phyloP scores from a whole-genome alignment of 2,888 invertebrate species.

The Tenthredo notha region DNA sequence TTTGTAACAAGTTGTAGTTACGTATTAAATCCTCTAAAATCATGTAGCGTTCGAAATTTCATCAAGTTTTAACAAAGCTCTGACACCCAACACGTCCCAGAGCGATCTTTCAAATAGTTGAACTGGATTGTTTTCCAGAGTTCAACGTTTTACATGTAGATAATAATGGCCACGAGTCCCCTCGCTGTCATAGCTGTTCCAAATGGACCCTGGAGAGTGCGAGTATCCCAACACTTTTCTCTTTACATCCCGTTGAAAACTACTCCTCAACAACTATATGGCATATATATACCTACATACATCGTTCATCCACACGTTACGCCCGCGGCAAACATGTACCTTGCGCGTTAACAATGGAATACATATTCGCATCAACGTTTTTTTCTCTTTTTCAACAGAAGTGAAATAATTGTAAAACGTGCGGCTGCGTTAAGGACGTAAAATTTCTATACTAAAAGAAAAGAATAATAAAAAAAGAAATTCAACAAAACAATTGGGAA shows the following conservation, averaged over 20 bases:
- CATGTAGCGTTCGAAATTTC: not conserved
- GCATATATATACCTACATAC: not conserved
- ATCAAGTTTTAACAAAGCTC: not conserved
- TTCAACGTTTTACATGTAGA: not conserved
- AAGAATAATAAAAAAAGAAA: not conserved
- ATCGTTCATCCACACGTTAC: not conserved
- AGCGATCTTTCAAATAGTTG: not conserved
- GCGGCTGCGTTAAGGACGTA: too few species aligned
- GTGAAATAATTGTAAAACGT: not conserved
- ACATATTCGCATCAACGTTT: not conserved
- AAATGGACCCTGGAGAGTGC: not conserved
- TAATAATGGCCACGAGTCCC: constrained; percentile 9
- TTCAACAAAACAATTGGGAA: not conserved
- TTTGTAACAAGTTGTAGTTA: not conserved
- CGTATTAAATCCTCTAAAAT: not conserved
- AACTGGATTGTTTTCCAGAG: not conserved
- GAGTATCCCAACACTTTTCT: not conserved
- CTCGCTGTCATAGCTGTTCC: not conserved
- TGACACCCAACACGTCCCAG: not conserved
- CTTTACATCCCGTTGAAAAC: not conserved
- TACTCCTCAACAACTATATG: constrained; percentile 6
- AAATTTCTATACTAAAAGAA: not conserved
- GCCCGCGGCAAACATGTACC: constrained; percentile 5
- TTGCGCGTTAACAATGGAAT: constrained; percentile 3
- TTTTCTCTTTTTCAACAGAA: not conserved